Conservation (phyloP, 2,888 invertebrate genomes). For the Synergus laeviventris region DNA sequence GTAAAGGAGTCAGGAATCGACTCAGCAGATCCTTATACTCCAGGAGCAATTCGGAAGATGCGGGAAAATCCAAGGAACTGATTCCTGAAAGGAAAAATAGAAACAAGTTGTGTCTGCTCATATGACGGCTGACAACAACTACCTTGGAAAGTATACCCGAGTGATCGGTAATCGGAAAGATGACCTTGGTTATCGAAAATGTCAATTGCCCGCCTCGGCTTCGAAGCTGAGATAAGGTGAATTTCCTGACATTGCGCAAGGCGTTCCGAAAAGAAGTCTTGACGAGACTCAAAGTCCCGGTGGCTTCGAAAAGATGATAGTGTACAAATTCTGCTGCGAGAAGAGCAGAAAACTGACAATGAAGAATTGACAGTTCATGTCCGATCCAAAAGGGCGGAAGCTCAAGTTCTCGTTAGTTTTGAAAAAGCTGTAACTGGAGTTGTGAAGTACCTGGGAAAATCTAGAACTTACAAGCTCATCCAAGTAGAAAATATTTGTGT, state of each 20-base stretch:
- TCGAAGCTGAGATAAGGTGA: background rate
- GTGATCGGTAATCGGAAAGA: constrained; percentile 53
- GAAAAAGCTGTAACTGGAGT: constrained; percentile 32
- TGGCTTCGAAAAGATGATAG: background rate
- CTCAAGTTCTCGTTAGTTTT: constrained; percentile 23
- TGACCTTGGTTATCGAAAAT: constrained; percentile 47
- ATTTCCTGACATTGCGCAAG: background rate
- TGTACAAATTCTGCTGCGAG: background rate
- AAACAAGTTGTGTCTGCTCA: constrained; percentile 72
- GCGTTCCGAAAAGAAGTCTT: background rate
- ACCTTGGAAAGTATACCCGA: constrained; percentile 74
- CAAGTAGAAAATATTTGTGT: background rate
- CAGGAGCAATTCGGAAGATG: constrained; percentile 71
- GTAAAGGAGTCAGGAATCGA: constrained; percentile 78
- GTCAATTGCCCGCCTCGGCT: constrained; percentile 51
- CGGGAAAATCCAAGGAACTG: constrained; percentile 66
- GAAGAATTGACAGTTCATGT: constrained; percentile 32
- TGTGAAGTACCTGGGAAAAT: constrained; percentile 25
- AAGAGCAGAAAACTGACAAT: constrained; percentile 38
- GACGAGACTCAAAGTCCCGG: background rate
- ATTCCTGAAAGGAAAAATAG: constrained; percentile 72
- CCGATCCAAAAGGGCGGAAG: constrained; percentile 46
- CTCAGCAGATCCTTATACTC: constrained; percentile 78
- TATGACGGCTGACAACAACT: constrained; percentile 73
- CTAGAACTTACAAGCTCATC: constrained; percentile 2